These are phyloP conservation scores for Pseudocheirus occidentalis DNA, from an alignment of 2,797 vertebrate species.

Conservation along the genomic window DNA sequence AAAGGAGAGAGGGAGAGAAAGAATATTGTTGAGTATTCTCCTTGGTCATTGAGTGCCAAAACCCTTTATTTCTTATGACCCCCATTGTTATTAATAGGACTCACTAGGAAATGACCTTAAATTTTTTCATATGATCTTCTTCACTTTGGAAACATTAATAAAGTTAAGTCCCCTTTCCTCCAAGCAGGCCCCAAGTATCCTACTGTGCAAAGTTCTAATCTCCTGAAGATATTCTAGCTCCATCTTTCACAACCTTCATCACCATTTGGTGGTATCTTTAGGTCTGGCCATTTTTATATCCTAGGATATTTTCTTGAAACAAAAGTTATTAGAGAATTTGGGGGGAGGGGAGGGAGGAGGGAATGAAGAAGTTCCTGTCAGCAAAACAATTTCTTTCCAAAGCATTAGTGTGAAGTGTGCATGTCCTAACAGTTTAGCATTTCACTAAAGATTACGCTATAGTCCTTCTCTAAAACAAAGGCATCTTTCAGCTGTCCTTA, in stretches of 20 bases:
- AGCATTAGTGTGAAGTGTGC: neutral
- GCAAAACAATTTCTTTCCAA: neutral
- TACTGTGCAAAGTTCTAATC: conserved; percentile 36
- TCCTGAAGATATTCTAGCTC: neutral
- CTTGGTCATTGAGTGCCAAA: conserved; percentile 30
- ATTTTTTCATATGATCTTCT: conserved; percentile 10
- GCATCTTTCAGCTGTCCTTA: neutral
- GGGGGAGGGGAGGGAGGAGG: neutral
- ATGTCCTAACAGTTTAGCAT: neutral
- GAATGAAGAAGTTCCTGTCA: neutral
- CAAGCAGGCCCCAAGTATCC: neutral
- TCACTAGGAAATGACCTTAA: neutral
- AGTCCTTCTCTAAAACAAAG: neutral
- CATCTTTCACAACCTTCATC: conserved; percentile 36
- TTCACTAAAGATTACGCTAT: conserved; percentile 11
- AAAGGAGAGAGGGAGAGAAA: fast-evolving
- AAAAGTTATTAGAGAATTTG: neutral
- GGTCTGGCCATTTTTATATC: neutral
- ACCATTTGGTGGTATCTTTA: conserved; percentile 29
- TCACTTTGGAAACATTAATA: neutral
- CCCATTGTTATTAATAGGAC: conserved; percentile 14
- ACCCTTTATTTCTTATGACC: neutral
- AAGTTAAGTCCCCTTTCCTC: neutral
- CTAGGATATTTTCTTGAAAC: conserved; percentile 39
- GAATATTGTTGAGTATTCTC: conserved; percentile 28